Evolutionary conservation across 2,797 vertebrate species (phyloP), one percentile per base, ranked within the genome.

Genomic region (Chaenodraco wilsoni): DNA sequence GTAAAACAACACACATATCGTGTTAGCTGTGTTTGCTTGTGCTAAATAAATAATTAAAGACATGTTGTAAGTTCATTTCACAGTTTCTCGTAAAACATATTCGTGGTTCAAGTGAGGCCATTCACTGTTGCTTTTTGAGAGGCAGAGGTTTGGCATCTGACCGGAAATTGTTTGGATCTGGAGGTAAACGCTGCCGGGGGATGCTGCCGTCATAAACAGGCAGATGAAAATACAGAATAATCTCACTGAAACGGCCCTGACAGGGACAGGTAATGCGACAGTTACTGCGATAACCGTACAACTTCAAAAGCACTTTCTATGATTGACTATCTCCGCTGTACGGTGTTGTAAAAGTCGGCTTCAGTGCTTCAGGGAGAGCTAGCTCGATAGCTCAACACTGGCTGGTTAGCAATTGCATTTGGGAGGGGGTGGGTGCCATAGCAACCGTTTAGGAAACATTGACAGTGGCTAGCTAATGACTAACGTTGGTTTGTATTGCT

Each of bases 361-460:
- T 33, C 3, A 12, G 54, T 13, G 43, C 54, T 66, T 54, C 17
- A 15, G 11, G 8, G 43, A 33, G 58, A 13, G 44, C 57, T 43
- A 63, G 56, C 69, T 64, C 51, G 27, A 65, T 62, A 62, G 63
- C 71, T 55, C 74, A 56, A 50, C 33, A n/a, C 44, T 81, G 51
- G 77, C 73, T 73, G 46, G 55, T 48, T 88, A 83, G 83, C 74
- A 31, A 55, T 86, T 85, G 91, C 92, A 87, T 87, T 87, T 65
- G 85, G 87, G 88, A 88, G 89, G 91, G 87, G 84, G 82, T 92
- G 94, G 95, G 79, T 95, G 91, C 94, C 95, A 95, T 95, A 95
- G 95, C 95, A 95, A 95, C 95, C 92, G 91, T 86, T 71, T 70
- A 78, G 82, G 93, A 94, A 95, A 94, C 94, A 94, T 82, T 90